These are phyloP conservation scores for Lasioglossum villosulum DNA, from an alignment of 2,888 invertebrate genomes.

Conservation along the genomic window DNA sequence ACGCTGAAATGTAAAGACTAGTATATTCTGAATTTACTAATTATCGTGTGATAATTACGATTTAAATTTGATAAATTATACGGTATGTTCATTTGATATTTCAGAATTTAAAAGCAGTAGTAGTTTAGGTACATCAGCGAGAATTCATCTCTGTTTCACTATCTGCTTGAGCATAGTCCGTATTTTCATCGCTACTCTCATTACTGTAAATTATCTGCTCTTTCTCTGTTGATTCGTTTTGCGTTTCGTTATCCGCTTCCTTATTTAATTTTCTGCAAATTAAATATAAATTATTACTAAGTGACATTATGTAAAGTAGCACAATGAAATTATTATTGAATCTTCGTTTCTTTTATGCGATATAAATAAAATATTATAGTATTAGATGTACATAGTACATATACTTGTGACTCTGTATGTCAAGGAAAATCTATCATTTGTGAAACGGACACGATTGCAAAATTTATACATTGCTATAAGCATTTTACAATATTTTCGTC, in stretches of 20 bases:
- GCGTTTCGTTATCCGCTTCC: not conserved
- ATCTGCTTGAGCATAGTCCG: slow-evolving; percentile 6
- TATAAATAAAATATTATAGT: too few relatives aligned
- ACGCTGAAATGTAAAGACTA: not conserved
- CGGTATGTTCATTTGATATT: not conserved
- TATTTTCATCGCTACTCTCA: slow-evolving; percentile 25
- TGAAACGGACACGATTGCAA: not conserved
- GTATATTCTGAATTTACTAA: not conserved
- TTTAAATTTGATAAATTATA: not conserved
- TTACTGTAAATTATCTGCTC: not conserved
- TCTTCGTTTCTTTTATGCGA: not conserved
- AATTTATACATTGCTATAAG: not conserved
- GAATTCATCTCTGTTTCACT: slow-evolving; percentile 30
- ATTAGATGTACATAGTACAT: not conserved
- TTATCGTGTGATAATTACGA: not conserved
- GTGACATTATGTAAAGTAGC: not conserved
- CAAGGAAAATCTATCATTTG: not conserved
- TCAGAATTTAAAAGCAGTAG: not conserved
- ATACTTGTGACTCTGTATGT: not conserved
- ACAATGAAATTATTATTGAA: not conserved
- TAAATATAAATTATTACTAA: not conserved
- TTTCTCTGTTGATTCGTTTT: not conserved
- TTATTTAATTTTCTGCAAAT: slow-evolving; percentile 30
- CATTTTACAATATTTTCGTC: not conserved
- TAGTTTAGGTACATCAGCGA: slow-evolving; percentile 15